Percentiles rank a stretch among this genome's conserved stretches.
phyloP scores from a whole-genome alignment of 2,888 invertebrate genomes.

The Eurois occulta region DNA sequence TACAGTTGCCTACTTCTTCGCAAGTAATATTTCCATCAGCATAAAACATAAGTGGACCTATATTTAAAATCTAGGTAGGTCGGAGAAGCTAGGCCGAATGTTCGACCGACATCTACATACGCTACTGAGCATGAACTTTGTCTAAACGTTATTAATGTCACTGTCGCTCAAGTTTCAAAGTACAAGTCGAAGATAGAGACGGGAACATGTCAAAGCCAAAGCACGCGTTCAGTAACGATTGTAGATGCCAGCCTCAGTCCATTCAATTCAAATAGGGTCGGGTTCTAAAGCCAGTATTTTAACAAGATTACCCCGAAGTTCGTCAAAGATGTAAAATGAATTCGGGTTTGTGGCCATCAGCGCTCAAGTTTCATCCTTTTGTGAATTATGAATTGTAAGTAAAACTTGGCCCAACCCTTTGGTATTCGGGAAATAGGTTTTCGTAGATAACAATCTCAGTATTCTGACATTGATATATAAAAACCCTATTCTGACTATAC shows the following conservation, averaged over 20 bases:
- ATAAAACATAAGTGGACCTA: constrained; percentile 39
- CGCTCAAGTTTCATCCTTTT: constrained; percentile 57
- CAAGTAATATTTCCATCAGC: constrained; percentile 29
- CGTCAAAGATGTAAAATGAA: constrained; percentile 64
- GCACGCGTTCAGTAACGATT: neutral
- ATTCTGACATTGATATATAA: neutral
- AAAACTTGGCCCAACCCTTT: constrained; percentile 34
- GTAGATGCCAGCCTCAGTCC: neutral
- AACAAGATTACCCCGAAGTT: constrained; percentile 59
- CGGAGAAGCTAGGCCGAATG: constrained; percentile 10
- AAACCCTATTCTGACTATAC: no score
- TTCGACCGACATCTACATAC: constrained; percentile 6
- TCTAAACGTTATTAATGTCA: neutral
- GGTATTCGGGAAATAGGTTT: constrained; percentile 27
- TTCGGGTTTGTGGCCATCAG: constrained; percentile 51
- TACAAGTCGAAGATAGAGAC: neutral
- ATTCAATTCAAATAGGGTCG: constrained; percentile 41
- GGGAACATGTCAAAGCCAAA: neutral
- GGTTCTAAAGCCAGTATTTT: constrained; percentile 48
- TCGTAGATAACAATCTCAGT: constrained; percentile 22
- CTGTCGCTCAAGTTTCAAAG: neutral
- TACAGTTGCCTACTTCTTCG: neutral
- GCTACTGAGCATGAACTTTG: neutral
- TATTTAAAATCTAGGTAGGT: constrained; percentile 5
- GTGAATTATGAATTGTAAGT: constrained; percentile 58